phyloP scores from a whole-genome alignment of 2,113 vertebrate species.

The Aspidoscelis tigris region DNA sequence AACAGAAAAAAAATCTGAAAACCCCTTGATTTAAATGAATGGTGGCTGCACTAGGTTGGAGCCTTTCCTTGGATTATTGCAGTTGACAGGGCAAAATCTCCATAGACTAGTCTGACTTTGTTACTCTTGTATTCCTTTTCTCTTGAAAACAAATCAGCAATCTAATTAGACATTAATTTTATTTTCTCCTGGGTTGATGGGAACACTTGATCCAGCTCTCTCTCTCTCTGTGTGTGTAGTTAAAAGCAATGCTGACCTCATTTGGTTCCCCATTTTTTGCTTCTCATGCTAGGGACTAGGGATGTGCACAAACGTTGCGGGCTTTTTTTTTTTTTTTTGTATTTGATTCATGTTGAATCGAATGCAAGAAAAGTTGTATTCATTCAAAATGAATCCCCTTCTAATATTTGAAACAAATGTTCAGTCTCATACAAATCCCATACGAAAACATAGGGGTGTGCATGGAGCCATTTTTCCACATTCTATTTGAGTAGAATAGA shows the following conservation, averaged over 20 bases:
- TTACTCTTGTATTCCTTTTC: background rate
- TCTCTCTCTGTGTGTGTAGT: background rate
- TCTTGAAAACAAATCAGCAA: background rate
- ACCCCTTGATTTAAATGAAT: constrained; percentile 21
- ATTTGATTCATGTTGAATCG: too few species aligned
- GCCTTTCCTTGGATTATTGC: background rate
- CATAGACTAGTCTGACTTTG: background rate
- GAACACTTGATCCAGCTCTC: background rate
- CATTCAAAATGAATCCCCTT: too few species aligned
- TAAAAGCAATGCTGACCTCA: background rate
- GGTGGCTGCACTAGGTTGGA: background rate
- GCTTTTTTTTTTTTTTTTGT: too few species aligned
- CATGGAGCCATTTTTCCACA: too few species aligned
- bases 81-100: constrained; percentile 16
- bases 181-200: constrained; percentile 9
- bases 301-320: too few species aligned
- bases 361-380: too few species aligned
- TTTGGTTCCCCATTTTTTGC: background rate
- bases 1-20: constrained; percentile 9
- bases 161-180: constrained; percentile 11
- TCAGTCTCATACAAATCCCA: too few species aligned
- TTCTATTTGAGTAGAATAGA: too few species aligned
- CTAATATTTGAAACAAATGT: too few species aligned
- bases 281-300: accelerated
- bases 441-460: too few species aligned